Evolutionary conservation across 1,140 invertebrate genomes (phyloP), one percentile per base, ranked within the genome.

Genomic region (Nixonia krombeini): DNA sequence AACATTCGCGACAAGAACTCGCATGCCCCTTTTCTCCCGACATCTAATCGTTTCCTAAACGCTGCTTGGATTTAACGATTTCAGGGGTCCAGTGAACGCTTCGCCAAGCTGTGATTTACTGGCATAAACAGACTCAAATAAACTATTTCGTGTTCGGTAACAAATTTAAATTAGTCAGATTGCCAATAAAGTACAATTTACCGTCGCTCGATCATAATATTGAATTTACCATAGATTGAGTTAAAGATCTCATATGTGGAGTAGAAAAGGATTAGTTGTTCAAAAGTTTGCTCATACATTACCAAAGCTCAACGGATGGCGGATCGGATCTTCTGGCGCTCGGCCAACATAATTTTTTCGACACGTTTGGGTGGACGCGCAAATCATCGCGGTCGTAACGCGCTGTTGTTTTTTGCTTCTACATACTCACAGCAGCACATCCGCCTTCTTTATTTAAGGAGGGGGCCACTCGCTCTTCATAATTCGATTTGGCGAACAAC

Each of bases 41-140:
- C 69, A 71, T 67, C 56, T 80, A 79, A 82, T 80, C 77, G 75
- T 68, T 72, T 55, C 26, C 59, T 67, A 73, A 75, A 70, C 55
- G 64, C 46, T 55, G 64, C 57, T 53, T 63, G 51, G 71, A 72
- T 73, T 72, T 53, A 15, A 35, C 28, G n/a, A 25, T 53, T 44
- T 35, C 21, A 21, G 6, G 21, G 21, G 21, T 21, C 21, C 6
- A 6, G 2, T 21, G 2, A 21, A 21, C 21, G 6, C 21, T 3
- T 21, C 21, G 6, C 6, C 21, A 3, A 21, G 2, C 21, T 21
- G 2, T 21, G 21, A 21, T 21, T 21, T 21, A 21, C 6, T 21
- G 21, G 6, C 2, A 21, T 2, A 21, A 21, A 21, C n/a, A n/a
- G n/a, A n/a, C n/a, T n/a, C n/a, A 21, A 6, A 21, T 6, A 21